Evolutionary conservation across 2,797 vertebrate genomes (phyloP), one percentile per base, ranked within the genome.

Genomic region (Hemibagrus guttatus): DNA sequence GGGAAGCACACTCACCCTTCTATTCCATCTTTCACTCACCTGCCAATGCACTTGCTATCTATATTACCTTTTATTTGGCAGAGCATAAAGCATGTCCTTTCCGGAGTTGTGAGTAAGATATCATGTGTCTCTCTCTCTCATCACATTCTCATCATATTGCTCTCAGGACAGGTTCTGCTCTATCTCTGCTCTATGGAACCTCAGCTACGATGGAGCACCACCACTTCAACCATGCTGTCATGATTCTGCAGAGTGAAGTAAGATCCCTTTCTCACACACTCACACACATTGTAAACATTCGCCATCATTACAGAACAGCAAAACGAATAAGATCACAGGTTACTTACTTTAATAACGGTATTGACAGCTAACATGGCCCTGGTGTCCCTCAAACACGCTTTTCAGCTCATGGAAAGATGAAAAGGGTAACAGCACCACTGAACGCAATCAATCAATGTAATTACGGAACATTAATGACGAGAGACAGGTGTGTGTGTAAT

Each of bases 211-310:
- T 99, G 93, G 98, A 99, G 92, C 98, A 99, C 88, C 98, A 99
- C 93, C 98, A 99, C 91, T 99, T 99, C 94, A 99, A 99, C 95
- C 98, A 99, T 0, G 98, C 98, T 31, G 98, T 99, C 92, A 99
- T 99, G 98, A 99, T 99, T 94, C 97, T 99, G 93, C 98, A 99
- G 94, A 99, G 98, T 83, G 98, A 99, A 97, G 98, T 99, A 96
- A 87, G 90, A 26, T 66, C 56, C 42, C 42, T 13, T 28, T 16
- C 49, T 49, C 21, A 16, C 74, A 35, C 61, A 31, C 82, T 7
- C 28, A 71, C 21, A 76, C 49, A 68, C 42, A 88, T 54, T 39
- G 12, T 13, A 52, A 42, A 7, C 80, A 78, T 83, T 68, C 71
- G 52, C 26, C 9, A 56, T 68, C 19, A 79, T 71, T 64, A 83